These are phyloP conservation scores for Leptinotarsa lineolata DNA, from an alignment of 1,140 invertebrate genomes.

Conservation along the genomic window DNA sequence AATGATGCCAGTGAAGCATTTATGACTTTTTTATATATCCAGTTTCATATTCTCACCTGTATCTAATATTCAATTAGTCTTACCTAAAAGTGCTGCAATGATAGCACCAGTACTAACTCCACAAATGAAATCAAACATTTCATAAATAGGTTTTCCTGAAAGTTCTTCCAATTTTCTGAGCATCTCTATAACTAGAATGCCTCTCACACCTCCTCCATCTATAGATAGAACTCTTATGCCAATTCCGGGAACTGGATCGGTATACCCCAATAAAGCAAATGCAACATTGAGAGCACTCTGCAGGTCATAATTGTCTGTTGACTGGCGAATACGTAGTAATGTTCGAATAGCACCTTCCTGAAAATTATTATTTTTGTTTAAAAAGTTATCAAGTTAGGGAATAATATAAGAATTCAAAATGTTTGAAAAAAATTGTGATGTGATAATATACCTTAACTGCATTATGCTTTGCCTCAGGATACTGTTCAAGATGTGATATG, in stretches of 20 bases:
- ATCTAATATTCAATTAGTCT: no score
- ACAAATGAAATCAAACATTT: slow-evolving; percentile 88
- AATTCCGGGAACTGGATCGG: slow-evolving; percentile 68
- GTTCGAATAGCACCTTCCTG: slow-evolving; percentile 68
- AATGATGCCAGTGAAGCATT: no score
- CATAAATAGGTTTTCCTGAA: slow-evolving; percentile 68
- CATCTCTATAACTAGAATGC: slow-evolving; percentile 81
- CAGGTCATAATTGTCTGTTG: slow-evolving; percentile 57
- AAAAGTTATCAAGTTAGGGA: no score
- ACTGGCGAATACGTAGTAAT: slow-evolving; percentile 60
- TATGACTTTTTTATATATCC: no score
- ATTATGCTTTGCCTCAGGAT: slow-evolving; percentile 71
- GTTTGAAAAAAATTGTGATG: not conserved
- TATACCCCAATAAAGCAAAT: slow-evolving; percentile 76
- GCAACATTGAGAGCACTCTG: slow-evolving; percentile 62
- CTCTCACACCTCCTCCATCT: slow-evolving; percentile 89
- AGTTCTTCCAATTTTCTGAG: slow-evolving; percentile 76
- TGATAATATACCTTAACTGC: slow-evolving; percentile 66
- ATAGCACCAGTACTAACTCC: slow-evolving; percentile 91
- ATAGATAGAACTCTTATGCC: slow-evolving; percentile 85
- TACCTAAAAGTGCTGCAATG: slow-evolving; percentile 26
- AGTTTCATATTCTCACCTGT: no score
- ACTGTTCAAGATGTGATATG: slow-evolving; percentile 69
- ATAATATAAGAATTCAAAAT: not conserved
- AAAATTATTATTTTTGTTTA: slow-evolving; percentile 3